Evolutionary conservation across 2,113 vertebrate species (phyloP), one percentile per base, ranked within the genome.

Genomic region (Bombycilla garrulus): DNA sequence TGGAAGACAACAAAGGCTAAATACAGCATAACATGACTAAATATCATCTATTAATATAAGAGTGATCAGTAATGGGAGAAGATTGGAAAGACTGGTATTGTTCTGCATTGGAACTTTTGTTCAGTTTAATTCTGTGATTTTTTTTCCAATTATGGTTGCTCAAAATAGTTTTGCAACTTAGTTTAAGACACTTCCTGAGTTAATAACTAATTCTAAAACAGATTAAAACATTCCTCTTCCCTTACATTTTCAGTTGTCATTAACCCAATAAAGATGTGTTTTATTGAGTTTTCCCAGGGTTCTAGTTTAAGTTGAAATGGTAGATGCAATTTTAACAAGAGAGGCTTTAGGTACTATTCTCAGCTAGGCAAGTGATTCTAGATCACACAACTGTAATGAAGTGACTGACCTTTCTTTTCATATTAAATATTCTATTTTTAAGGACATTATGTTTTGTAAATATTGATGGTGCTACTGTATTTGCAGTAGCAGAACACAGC

Each of bases 141-240:
- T 73, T 86, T 64, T 92, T 93, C 47, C 61, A 72, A 79, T 79
- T 92, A 91, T 67, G 45, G 33, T 42, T 88, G 36, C 9, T 81
- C 51, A 77, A 96, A 95, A 73, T 61, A 31, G 73, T 86, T 89
- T 90, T 87, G 45, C 45, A 69, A 81, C 73, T 85, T 92, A 96
- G 85, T 84, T 96, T 80, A 93, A 69, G 72, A 83, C 69, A 90
- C 81, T 97, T 97, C 90, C 94, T 77, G 47, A 85, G 74, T 91
- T 96, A 96, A 94, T 96, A 93, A 93, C 48, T 48, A 40, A 82
- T 97, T 98, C 94, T 96, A 97, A 96, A 97, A 36, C 35, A 56
- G 92, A 96, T 80, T 51, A 64, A 94, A 79, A 72, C 5, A 25
- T n/a, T 92, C 15, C 18, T 51, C n/a, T 66, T 11, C 14, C 12